Base-by-base conservation (phyloP, 2,797 vertebrate species). In the Amniataba percoides region DNA sequence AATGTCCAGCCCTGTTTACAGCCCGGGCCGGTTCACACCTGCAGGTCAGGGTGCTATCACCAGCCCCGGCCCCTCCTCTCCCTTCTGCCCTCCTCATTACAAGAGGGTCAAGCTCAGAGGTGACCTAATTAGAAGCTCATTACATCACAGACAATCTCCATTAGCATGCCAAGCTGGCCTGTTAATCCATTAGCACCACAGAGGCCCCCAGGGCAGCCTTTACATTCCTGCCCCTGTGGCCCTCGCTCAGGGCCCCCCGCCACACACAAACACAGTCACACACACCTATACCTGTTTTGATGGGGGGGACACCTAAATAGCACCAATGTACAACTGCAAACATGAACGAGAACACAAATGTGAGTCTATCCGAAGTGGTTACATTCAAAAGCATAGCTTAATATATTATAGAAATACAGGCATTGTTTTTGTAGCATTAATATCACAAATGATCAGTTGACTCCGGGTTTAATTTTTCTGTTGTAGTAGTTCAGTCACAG, bases 121-220 rank as follows among this genome's bases (percentile, higher is more conserved):
- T 95, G 95, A 97, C 96, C 96, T 97, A 97, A 98, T 98, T 97
- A 97, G 97, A 98, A 97, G 95, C 96, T 98, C 96, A 97, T 97
- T 97, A 97, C 96, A 97, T 95, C 95, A 95, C 94, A 96, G 96
- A 96, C 95, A 94, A 96, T 97, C 95, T 95, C 95, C 93, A 95
- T 97, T 97, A 97, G 95, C 95, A 96, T 96, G 96, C 95, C 94
- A 96, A 95, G 95, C 95, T 93, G 88, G 92, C 94, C 95, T 96
- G 96, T 94, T 95, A 96, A 97, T 97, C 96, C 96, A 96, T 97
- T 95, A 96, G 95, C 93, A 93, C 95, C 92, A 93, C 89, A 88
- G 91, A 93, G 95, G 93, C 94, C 94, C 94, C 96, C 93, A 74
- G 86, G 89, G 91, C 92, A 92, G 95, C 93, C 92, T 92, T 91